These are phyloP conservation scores for Acanthoscelides obtectus DNA, from an alignment of 2,888 invertebrate species.

Conservation along the genomic window DNA sequence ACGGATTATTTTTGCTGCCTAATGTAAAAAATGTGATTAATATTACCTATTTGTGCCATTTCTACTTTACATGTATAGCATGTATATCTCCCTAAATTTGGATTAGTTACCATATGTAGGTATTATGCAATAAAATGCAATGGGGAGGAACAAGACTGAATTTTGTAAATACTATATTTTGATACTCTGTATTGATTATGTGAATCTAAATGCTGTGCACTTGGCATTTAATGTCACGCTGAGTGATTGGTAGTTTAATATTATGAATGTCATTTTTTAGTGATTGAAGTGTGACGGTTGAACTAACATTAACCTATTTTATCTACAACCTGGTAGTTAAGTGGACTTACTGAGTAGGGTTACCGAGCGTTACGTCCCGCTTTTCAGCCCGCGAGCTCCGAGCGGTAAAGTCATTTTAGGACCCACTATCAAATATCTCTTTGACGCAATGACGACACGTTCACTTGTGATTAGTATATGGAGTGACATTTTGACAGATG, in stretches of 20 bases:
- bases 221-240: slow-evolving; percentile 19
- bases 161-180: slow-evolving; percentile 12
- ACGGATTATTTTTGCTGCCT: too few relatives aligned
- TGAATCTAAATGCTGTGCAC: slow-evolving; percentile 14
- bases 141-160: slow-evolving; percentile 11
- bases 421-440: too few relatives aligned
- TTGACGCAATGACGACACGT: too few relatives aligned
- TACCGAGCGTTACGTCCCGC: too few relatives aligned
- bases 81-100: neutral
- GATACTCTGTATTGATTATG: slow-evolving; percentile 10
- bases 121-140: slow-evolving; percentile 6
- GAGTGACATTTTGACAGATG: too few relatives aligned
- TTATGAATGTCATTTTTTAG: neutral
- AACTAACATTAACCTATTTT: neutral
- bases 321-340: too few relatives aligned
- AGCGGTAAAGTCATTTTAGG: too few relatives aligned
- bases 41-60: too few relatives aligned
- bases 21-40: too few relatives aligned
- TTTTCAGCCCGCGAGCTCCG: too few relatives aligned
- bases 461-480: too few relatives aligned
- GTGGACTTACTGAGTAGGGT: too few relatives aligned
- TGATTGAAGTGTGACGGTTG: neutral
- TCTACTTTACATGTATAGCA: neutral
- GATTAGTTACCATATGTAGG: slow-evolving; percentile 5
- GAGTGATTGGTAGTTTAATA: neutral